Evolutionary conservation across 2,888 invertebrate genomes (phyloP).

Genomic region (Dysmachus trigonus): DNA sequence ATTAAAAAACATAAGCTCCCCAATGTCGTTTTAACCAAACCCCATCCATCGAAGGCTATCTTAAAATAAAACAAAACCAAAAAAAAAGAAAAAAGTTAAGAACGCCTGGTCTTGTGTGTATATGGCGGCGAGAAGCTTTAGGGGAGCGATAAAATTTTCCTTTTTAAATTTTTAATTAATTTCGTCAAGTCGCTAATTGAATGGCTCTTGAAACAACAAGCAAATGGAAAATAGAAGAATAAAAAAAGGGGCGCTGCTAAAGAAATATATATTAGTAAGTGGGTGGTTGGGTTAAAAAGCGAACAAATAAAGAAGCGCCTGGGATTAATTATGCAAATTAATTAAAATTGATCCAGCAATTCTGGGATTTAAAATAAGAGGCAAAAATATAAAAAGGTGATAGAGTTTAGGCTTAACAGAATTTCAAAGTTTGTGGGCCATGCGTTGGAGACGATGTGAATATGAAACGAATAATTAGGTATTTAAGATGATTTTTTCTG

Average conservation of each 20-base stretch:
- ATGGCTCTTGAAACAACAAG: neutral
- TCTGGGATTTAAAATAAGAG: neutral
- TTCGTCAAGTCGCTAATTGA: slow-evolving; percentile 25
- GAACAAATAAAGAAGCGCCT: neutral
- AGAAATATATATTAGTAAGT: neutral
- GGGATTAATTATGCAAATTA: slow-evolving; percentile 49
- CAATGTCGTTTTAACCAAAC: neutral
- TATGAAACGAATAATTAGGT: neutral
- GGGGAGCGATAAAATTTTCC: slow-evolving; percentile 2
- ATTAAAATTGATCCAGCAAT: slow-evolving; percentile 47
- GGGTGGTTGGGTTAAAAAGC: neutral
- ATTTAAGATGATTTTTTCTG: neutral
- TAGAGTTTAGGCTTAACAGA: neutral
- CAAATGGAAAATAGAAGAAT: neutral
- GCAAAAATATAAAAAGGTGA: neutral
- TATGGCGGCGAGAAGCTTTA: neutral
- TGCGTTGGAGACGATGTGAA: neutral
- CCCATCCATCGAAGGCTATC: neutral
- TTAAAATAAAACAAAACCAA: neutral
- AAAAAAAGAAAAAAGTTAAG: neutral
- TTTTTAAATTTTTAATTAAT: slow-evolving; percentile 20
- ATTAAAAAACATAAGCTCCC: neutral
- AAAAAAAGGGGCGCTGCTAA: neutral
- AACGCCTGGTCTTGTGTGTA: neutral
- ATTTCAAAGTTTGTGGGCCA: neutral